Base-by-base conservation (phyloP, 2,797 vertebrate species). In the Macropus fuliginosus region DNA sequence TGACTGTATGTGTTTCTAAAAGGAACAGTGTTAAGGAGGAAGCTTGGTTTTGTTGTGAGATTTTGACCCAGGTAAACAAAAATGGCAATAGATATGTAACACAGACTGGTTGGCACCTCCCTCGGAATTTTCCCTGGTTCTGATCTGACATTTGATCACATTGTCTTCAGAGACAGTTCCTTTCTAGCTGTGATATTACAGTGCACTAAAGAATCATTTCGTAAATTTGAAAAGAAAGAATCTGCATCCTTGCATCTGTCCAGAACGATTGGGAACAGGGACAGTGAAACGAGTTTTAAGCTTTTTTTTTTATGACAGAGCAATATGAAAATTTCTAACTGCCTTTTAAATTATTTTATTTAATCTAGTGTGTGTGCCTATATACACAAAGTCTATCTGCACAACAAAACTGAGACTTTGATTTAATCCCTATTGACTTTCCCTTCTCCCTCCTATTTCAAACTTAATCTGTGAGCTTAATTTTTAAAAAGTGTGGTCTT, bases 281-380 rank as follows among this genome's bases (percentile, higher is more conserved):
- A 97, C 55, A 93, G 93, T 97, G 96, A 96, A 96, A 95, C 0
- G 90, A 91, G 91, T 92, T 29, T 93, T 66, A 95, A 89, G 13
- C 14, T 91, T 18, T 94, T 46, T n/a, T 97, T 98, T 96, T 97
- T 96, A 96, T 96, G 94, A 97, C 95, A 95, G 96, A 98, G 94
- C 97, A 98, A 98, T 97, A 97, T 46, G 40, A 87, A 94, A 95
- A 97, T 97, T 96, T 98, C 97, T 95, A 96, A 0, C 55, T 95
- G 92, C 94, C 97, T 96, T 96, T 96, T 94, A 95, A 96, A 98
- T 96, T 56, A 81, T 52, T 97, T 98, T 98, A 97, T 89, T 96
- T 95, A 97, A 96, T 94, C 96, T 97, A 96, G 91, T 97, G 96
- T 97, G 97, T 87, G 96, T 98, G 97, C 98, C 97, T 98, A 95